A percentile compares a stretch with the other conserved stretches of the same genome.
Conservation (phyloP, 2,113 vertebrate species). For the Lamprotornis superbus region DNA sequence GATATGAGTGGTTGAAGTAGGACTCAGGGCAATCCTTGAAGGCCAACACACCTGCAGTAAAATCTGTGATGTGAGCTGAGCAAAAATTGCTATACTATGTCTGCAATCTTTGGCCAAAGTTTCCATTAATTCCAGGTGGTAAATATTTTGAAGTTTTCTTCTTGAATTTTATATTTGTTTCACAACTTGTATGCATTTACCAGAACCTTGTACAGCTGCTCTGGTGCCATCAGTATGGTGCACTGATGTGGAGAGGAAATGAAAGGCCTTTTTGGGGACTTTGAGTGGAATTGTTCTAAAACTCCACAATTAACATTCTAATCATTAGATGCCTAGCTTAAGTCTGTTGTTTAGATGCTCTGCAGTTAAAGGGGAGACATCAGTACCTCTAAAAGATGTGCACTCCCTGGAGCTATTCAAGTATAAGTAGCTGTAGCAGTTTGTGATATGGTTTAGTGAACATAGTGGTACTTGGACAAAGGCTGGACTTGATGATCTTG, state of each 20-base stretch:
- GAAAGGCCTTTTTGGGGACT: not conserved
- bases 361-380: not conserved
- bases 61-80: not conserved
- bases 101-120: not conserved
- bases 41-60: not conserved
- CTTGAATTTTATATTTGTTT: not conserved
- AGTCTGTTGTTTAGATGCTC: not conserved
- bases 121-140: not conserved
- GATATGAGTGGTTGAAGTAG: not conserved
- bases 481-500: not conserved
- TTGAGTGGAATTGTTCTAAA: not conserved
- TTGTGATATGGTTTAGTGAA: not conserved
- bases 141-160: not conserved
- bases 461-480: not conserved
- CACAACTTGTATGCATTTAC: not conserved
- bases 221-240: not conserved
- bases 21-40: not conserved
- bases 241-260: not conserved
- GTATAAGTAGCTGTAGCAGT: not conserved
- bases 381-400: not conserved
- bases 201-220: not conserved
- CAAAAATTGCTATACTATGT: not conserved
- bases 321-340: not conserved
- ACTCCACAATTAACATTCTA: not conserved
- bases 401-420: not conserved